A percentile compares a stretch with the other conserved stretches of the same genome.
phyloP scores from a whole-genome alignment of 2,113 vertebrate species.

The Cebidichthys violaceus region DNA sequence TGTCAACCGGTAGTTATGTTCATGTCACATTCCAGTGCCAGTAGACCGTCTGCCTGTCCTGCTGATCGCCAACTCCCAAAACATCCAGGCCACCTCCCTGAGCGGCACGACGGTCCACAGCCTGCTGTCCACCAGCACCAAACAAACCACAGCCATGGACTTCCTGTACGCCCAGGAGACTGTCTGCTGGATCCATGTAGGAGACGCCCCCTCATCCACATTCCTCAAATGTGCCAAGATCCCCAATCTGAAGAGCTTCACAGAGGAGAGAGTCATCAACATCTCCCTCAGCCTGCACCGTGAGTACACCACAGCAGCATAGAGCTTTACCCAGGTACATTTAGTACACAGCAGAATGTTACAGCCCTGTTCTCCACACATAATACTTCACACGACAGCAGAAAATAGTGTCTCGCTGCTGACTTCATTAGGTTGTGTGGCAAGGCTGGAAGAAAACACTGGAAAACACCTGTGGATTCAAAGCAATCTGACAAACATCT shows the following conservation, averaged over 20 bases:
- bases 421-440: too few species aligned
- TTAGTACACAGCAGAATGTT: neutral
- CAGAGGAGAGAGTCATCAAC: constrained; percentile 93
- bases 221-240: constrained; percentile 95
- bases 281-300: constrained; percentile 97
- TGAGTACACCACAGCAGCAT: constrained; percentile 82
- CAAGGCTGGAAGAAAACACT: too few species aligned
- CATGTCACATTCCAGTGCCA: constrained; percentile 74
- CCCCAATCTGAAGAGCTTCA: constrained; percentile 93
- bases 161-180: constrained; percentile 94
- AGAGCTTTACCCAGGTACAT: neutral
- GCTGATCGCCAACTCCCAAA: constrained; percentile 97
- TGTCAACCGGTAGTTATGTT: constrained; percentile 8
- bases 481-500: constrained; percentile 14
- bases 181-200: constrained; percentile 96
- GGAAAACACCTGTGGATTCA: neutral
- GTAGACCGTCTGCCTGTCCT: constrained; percentile 94
- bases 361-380: neutral
- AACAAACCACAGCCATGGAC: constrained; percentile 99
- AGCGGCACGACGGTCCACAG: constrained; percentile 88
- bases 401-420: neutral
- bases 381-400: neutral
- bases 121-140: constrained; percentile 91
- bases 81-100: constrained; percentile 95
- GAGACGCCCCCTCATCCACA: constrained; percentile 90